A percentile compares a stretch with the other conserved stretches of the same genome.
These are phyloP conservation scores for Cotesia congregata DNA, from an alignment of 2,888 invertebrate genomes.

Conservation along the genomic window DNA sequence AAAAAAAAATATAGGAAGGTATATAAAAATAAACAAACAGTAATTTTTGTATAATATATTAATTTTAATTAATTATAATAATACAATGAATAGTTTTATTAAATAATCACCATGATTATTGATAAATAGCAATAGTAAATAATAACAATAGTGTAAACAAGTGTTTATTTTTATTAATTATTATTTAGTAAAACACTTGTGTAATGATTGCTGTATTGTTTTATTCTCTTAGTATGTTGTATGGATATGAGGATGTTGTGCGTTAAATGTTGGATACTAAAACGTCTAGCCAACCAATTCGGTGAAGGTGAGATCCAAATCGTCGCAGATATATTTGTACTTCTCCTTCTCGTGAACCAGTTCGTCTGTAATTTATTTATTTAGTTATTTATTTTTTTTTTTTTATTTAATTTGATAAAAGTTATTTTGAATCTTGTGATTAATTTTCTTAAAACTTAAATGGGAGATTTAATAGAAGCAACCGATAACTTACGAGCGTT, in stretches of 20 bases:
- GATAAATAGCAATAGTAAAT: constrained; percentile 30
- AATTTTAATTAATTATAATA: constrained; percentile 64
- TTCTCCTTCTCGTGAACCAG: constrained; percentile 98
- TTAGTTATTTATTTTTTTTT: too few relatives aligned
- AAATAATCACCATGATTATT: constrained; percentile 46
- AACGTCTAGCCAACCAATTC: constrained; percentile 76
- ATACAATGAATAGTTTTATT: constrained; percentile 58
- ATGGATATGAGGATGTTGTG: constrained; percentile 37
- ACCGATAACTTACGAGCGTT: constrained; percentile 58
- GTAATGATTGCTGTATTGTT: constrained; percentile 18
- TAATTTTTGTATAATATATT: constrained; percentile 57
- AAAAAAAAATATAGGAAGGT: constrained; percentile 26
- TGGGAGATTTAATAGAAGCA: constrained; percentile 59
- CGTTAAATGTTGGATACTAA: constrained; percentile 26
- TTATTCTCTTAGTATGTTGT: constrained; percentile 15
- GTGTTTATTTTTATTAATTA: constrained; percentile 30
- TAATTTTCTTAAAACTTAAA: background rate
- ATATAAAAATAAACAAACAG: constrained; percentile 18
- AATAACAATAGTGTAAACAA: constrained; percentile 26
- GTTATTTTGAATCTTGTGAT: constrained; percentile 1
- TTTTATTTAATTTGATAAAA: constrained; percentile 36
- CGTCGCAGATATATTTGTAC: constrained; percentile 99
- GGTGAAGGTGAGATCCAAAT: constrained; percentile 99
- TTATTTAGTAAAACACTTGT: background rate
- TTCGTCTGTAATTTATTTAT: constrained; percentile 80